Evolutionary conservation across 2,888 invertebrate species (phyloP), one percentile per base, ranked within the genome.

Genomic region (Podotricha telesiphe): DNA sequence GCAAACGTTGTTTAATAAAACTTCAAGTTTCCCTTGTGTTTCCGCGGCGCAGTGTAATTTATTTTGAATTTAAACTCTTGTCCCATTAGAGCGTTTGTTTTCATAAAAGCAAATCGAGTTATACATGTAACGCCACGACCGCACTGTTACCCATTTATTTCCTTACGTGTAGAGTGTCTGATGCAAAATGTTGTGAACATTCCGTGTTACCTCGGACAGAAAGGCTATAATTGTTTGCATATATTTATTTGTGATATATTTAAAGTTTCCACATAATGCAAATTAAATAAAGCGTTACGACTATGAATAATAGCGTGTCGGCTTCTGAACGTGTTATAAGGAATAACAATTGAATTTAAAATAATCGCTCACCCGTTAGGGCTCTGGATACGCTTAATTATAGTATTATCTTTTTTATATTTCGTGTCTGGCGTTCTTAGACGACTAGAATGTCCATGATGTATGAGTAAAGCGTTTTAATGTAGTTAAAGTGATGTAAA

Each of bases 81-180:
- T 85, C 84, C 84, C 83, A 85, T 87, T 86, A 86, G 79, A 77
- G 80, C 79, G 80, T 81, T 77, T 86, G 86, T 88, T 86, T 86
- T 82, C 84, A 86, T 87, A 88, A 86, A 88, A 83, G 83, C 85
- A 89, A 91, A 91, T 89, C 85, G 81, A 89, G 86, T 91, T 91
- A 90, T 82, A 86, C 85, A 84, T 84, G 87, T 84, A 85, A 86
- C 85, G 80, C 81, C 77, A 75, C 76, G 83, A 80, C 83, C 85
- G 82, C 82, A 80, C 77, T 76, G 86, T 84, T 86, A 86, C 85
- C 84, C 85, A 83, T 88, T 89, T 90, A 88, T 89, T 87, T 83
- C 80, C 79, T 83, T 82, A 81, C 83, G 82, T 85, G 77, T 84
- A 61, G 84, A 85, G 85, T 85, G 82, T 65, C 70, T 45, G 65